phyloP scores from a whole-genome alignment of 2,113 vertebrate genomes.

The Caranx ignobilis region DNA sequence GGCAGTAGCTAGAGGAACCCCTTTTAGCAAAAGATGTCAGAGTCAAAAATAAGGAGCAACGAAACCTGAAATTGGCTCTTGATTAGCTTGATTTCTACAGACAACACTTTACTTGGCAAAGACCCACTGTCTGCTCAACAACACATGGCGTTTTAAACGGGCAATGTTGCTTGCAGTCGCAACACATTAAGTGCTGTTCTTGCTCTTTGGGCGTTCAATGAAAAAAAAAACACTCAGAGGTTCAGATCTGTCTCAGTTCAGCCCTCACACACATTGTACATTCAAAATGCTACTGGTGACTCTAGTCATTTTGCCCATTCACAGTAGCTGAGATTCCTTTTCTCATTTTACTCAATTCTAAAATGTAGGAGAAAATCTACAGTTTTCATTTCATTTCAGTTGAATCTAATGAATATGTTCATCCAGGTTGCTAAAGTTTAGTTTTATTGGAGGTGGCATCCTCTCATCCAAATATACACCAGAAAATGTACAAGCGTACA shows the following conservation, averaged over 20 bases:
- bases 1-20: not conserved
- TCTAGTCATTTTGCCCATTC: not conserved
- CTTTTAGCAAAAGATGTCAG: conserved; percentile 11
- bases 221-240: not conserved
- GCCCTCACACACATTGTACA: not conserved
- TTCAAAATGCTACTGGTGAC: not conserved
- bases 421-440: not conserved
- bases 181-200: not conserved
- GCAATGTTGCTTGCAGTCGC: not conserved
- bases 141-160: not conserved
- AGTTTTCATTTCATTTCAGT: not conserved
- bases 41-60: not conserved
- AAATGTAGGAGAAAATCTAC: not conserved
- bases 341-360: not conserved
- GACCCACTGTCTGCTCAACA: not conserved
- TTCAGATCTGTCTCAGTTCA: not conserved
- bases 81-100: too few species aligned
- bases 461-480: not conserved
- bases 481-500: not conserved
- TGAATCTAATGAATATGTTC: not conserved
- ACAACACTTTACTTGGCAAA: too few species aligned
- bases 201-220: not conserved
- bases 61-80: not conserved
- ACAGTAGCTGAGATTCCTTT: not conserved
- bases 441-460: not conserved